Evolutionary conservation across 2,797 vertebrate species (phyloP).

Genomic region (Alcedo quadribrachys): DNA sequence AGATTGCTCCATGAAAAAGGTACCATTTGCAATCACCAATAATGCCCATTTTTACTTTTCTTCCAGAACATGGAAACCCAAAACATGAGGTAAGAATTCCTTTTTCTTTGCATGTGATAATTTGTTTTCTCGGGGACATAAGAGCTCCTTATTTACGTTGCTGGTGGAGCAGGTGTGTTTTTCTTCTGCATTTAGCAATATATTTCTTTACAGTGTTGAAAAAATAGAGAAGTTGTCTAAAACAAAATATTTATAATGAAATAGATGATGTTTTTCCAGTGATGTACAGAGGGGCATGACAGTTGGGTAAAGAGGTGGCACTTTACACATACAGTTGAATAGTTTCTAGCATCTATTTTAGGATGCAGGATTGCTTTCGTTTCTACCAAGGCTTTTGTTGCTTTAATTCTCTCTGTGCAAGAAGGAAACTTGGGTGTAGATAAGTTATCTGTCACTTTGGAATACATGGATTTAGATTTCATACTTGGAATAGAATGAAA

Average conservation of each 20-base stretch:
- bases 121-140: conserved; percentile 32
- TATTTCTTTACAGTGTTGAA: neutral
- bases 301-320: neutral
- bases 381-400: neutral
- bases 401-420: neutral
- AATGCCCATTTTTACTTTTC: conserved; percentile 92
- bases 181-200: neutral
- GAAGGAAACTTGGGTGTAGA: neutral
- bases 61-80: conserved; percentile 91
- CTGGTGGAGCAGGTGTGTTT: neutral
- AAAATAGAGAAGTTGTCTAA: neutral
- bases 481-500: neutral
- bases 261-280: neutral
- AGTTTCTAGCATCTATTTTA: neutral
- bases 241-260: neutral
- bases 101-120: conserved; percentile 23
- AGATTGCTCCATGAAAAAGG: conserved; percentile 15
- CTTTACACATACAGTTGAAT: neutral
- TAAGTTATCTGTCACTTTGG: neutral
- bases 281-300: neutral
- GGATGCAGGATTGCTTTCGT: neutral
- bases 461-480: neutral
- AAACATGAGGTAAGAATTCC: conserved; percentile 88
- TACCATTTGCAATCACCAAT: conserved; percentile 72
- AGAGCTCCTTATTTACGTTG: neutral